phyloP scores from a whole-genome alignment of 2,888 invertebrate genomes.

The Fissipunctia ypsillon region DNA sequence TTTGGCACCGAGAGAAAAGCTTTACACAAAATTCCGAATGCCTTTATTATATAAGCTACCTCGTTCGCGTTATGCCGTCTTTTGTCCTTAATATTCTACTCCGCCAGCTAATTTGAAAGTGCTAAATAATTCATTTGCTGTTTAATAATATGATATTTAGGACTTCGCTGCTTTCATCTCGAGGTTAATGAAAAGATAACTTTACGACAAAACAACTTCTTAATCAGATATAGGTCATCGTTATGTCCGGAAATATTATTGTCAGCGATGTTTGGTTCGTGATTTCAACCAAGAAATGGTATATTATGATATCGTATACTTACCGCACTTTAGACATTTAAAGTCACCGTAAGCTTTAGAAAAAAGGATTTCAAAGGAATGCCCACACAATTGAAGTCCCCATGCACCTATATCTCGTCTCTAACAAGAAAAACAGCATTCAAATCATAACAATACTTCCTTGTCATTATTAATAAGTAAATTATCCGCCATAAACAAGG shows the following conservation, averaged over 20 bases:
- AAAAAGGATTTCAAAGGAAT: background rate
- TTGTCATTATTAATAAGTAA: conserved; percentile 53
- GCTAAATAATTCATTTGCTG: conserved; percentile 70
- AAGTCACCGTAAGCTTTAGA: background rate
- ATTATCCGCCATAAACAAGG: conserved; percentile 52
- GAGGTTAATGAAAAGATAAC: conserved; percentile 66
- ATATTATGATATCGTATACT: too few relatives aligned
- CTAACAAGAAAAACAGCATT: background rate
- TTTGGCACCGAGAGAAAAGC: conserved; percentile 72
- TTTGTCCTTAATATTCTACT: conserved; percentile 72
- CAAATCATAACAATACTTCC: conserved; percentile 29
- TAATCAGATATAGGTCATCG: conserved; percentile 57
- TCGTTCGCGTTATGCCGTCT: conserved; percentile 68
- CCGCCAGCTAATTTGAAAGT: conserved; percentile 68
- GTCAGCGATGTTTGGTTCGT: conserved; percentile 38
- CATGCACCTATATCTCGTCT: background rate
- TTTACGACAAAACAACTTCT: conserved; percentile 61
- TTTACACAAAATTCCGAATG: conserved; percentile 73
- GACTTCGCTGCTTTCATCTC: conserved; percentile 61
- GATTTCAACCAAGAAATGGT: conserved; percentile 11
- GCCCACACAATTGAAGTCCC: background rate
- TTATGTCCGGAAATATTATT: conserved; percentile 47
- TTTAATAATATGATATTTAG: conserved; percentile 71
- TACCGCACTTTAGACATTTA: background rate
- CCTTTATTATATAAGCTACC: conserved; percentile 76